phyloP scores from a whole-genome alignment of 2,888 invertebrate genomes.

The Phytoseiulus persimilis region DNA sequence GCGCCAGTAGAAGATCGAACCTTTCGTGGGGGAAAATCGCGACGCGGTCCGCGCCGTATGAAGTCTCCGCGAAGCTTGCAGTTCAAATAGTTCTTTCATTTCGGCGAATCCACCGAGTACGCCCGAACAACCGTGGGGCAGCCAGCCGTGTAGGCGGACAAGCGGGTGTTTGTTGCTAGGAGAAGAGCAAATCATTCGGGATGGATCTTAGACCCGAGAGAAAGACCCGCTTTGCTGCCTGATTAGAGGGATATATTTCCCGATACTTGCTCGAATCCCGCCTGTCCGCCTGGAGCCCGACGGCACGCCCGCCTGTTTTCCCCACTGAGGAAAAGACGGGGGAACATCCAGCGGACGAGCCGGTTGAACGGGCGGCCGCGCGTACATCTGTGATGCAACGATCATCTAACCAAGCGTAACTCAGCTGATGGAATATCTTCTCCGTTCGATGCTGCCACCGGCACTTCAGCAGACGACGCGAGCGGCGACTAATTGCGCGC shows the following conservation, averaged over 20 bases:
- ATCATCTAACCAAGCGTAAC: not conserved
- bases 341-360: not conserved
- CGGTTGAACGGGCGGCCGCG: not conserved
- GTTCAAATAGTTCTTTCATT: too few species aligned
- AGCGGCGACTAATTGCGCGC: not conserved
- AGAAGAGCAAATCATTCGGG: not conserved
- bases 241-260: not conserved
- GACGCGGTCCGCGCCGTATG: too few species aligned
- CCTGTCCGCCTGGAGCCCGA: not conserved
- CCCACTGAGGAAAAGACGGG: not conserved
- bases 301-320: too few species aligned
- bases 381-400: not conserved
- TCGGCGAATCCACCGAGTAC: not conserved
- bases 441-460: not conserved
- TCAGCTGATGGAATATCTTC: not conserved
- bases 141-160: not conserved
- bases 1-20: too few species aligned
- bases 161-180: constrained; percentile 5
- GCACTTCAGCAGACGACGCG: not conserved
- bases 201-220: not conserved
- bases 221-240: not conserved
- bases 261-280: not conserved
- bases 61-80: too few species aligned
- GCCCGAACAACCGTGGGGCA: not conserved
- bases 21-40: too few species aligned